Base-by-base conservation (phyloP, 2,888 invertebrate genomes). In the Seira musarum region DNA sequence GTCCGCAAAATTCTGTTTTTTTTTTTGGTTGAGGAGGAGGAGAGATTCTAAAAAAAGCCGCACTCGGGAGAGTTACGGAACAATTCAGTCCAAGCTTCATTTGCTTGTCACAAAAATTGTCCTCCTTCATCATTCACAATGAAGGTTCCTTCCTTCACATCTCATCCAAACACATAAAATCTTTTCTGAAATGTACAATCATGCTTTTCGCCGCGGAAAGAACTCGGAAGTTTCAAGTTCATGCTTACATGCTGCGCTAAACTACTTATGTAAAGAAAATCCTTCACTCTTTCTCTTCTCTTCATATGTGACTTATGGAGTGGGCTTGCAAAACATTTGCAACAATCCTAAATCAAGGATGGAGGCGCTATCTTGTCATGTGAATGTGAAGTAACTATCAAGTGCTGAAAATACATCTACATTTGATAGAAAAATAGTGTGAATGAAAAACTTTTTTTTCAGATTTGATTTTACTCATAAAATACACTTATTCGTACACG, bases 81-180 rank as follows among this genome's bases (percentile, higher is more conserved):
- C n/a, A n/a, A n/a, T 40, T 40, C 40, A 40, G 40, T 40, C 40
- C 15, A 57, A 5, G 17, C 57, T 57, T 57, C 57, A 40, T 13
- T 17, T n/a, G 17, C 57, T n/a, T 57, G 57, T 57, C 57, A 17
- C 17, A 17, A 17, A 57, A 57, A 57, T 17, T 57, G 57, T 57
- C 57, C 57, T 57, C 17, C 57, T 17, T 57, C 57, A 10, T 57
- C 57, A 57, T 57, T 57, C 17, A n/a, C 17, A 10, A 57, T n/a
- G 57, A 57, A 57, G 57, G 57, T 57, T 57, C 3, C 57, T 57
- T 17, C 57, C 57, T 57, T 57, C 17, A n/a, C 57, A 57, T 57
- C 57, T 3, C n/a, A n/a, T n/a, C n/a, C n/a, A n/a, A n/a, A n/a
- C n/a, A n/a, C n/a, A n/a, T 3, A 57, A 57, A 17, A 5, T 40